Evolutionary conservation across 2,113 vertebrate genomes (phyloP).

Genomic region (Mungos mungo): DNA sequence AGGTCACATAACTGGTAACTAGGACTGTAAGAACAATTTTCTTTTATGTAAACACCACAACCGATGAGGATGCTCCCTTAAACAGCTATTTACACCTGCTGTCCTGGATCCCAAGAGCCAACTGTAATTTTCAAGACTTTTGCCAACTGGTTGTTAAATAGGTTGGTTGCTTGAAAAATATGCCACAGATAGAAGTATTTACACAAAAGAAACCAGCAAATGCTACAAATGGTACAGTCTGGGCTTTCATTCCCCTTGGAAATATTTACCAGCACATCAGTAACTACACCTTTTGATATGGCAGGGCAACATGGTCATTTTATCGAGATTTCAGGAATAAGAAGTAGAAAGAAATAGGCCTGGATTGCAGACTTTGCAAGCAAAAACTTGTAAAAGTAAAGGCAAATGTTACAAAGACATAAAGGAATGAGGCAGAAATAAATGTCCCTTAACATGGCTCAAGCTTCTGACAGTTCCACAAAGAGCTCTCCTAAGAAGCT

Average conservation of each 20-base stretch:
- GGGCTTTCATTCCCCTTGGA: neutral
- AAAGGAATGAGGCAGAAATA: neutral
- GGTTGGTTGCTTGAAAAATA: conserved; percentile 33
- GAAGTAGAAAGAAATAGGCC: neutral
- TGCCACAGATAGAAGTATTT: conserved; percentile 22
- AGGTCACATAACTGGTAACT: neutral
- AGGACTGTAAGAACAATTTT: neutral
- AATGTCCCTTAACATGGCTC: neutral
- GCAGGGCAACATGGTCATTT: neutral
- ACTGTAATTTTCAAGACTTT: neutral
- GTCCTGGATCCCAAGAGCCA: neutral
- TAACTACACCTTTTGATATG: neutral
- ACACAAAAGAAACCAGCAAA: neutral
- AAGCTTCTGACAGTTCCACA: neutral
- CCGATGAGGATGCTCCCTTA: neutral
- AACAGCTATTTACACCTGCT: neutral
- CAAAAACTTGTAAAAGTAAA: conserved; percentile 37
- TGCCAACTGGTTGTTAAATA: conserved; percentile 1
- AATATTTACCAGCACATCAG: neutral
- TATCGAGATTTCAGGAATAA: conserved; percentile 14
- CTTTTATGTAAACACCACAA: neutral
- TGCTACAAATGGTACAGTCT: neutral
- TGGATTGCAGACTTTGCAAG: neutral
- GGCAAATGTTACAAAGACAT: neutral
- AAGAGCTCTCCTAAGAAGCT: neutral